Base-by-base conservation (phyloP, 2,888 invertebrate genomes). In the Erebia ligea region DNA sequence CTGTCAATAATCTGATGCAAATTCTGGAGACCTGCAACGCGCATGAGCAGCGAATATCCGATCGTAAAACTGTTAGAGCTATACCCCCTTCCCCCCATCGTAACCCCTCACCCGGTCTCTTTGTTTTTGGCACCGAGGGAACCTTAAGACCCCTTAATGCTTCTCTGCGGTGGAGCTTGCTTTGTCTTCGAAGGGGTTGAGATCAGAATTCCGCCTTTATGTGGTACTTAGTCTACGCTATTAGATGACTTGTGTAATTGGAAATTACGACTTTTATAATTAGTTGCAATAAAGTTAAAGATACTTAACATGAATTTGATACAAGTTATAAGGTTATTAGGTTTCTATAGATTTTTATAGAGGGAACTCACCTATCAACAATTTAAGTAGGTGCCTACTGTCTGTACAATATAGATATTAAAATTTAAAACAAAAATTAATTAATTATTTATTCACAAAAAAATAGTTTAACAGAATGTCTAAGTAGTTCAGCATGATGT, bases 31-130 rank as follows among this genome's bases (percentile, higher is more conserved):
- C 76, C 77, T 89, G 89, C 90, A 90, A 19, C 81, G 89, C 92
- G 92, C 92, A 91, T 91, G 92, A 88, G 91, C 91, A 86, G 83
- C 84, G 81, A 82, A 86, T 87, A 89, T 88, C 89, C 87, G 88
- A 86, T 91, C 92, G 90, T 93, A 92, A 92, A 93, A 91, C 86
- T 85, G 90, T 90, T 86, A 91, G 89, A 87, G 82, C 88, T 85
- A 63, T 79, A 79, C 76, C 78, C 79, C 82, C 78, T 78, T 78
- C 80, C 75, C 80, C 76, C 80, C 73, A 73, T 62, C 68, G 57
- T 68, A 63, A 73, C 82, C 81, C 80, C 80, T 80, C 73, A 75
- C 80, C 86, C 81, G 89, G 87, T 90, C 90, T 91, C 90, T 91
- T 93, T 92, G 92, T 92, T 92, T 91, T 91, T 86, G 90, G 88